Conservation (phyloP, 2,113 vertebrate species). For the Campylomormyrus tamandua region DNA sequence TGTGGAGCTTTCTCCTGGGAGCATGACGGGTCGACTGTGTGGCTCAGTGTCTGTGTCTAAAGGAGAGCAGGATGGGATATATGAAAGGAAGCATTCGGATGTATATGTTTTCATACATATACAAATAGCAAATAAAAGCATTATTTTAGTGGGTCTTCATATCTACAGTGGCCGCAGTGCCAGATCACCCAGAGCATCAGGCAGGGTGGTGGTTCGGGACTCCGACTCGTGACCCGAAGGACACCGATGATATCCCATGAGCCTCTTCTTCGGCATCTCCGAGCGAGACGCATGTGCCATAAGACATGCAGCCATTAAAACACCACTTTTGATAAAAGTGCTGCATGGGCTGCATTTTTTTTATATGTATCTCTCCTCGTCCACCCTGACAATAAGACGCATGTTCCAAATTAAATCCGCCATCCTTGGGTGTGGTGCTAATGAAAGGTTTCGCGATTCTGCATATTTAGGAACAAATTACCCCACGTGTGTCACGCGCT, state of each 20-base stretch:
- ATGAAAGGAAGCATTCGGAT: neutral
- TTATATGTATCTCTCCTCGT: neutral
- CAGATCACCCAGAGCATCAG: neutral
- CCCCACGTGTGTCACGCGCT: neutral
- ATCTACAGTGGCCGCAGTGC: neutral
- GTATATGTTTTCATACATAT: neutral
- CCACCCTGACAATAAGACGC: neutral
- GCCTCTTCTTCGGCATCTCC: neutral
- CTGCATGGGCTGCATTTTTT: neutral
- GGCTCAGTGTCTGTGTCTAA: neutral
- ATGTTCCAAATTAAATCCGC: constrained; percentile 6
- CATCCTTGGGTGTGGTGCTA: neutral
- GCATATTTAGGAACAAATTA: neutral
- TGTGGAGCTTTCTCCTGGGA: neutral
- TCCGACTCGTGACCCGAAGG: neutral
- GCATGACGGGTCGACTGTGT: neutral
- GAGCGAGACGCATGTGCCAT: neutral
- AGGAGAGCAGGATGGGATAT: neutral
- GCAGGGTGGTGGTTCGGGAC: neutral
- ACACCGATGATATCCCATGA: neutral
- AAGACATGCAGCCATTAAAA: neutral
- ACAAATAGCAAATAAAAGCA: neutral
- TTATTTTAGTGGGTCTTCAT: neutral
- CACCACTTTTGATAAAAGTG: neutral
- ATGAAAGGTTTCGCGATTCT: neutral